Evolutionary conservation across 64 coral and sea anemone species (phyloP).

Genomic region (Porites lutea): DNA sequence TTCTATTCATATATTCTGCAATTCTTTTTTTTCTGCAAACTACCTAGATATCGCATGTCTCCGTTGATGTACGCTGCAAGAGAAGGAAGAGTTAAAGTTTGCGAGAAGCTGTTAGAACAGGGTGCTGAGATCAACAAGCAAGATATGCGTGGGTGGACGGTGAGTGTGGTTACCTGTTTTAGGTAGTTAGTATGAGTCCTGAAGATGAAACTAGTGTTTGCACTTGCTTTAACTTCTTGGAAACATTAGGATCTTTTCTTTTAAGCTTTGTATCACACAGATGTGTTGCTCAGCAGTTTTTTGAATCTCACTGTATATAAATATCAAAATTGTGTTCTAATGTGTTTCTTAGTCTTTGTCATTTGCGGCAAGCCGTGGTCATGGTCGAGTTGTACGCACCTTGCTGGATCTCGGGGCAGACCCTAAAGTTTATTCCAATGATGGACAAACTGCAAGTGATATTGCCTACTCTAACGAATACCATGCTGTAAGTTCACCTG

Average conservation of each 20-base stretch:
- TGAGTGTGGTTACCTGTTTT: conserved; percentile 25
- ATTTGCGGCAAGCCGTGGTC: conserved; percentile 84
- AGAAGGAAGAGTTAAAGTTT: conserved; percentile 76
- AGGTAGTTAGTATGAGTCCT: no score
- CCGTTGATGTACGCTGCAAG: conserved; percentile 96
- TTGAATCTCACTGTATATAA: no score
- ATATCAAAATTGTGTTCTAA: no score
- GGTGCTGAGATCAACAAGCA: conserved; percentile 91
- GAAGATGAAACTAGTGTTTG: no score
- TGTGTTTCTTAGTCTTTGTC: conserved; percentile 68
- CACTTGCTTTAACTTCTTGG: no score
- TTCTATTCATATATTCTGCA: background rate
- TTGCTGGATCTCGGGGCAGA: conserved; percentile 83
- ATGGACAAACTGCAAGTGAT: conserved; percentile 92
- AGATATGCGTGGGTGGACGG: conserved; percentile 93
- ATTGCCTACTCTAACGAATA: conserved; percentile 90
- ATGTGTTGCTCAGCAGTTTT: no score
- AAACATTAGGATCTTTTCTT: no score
- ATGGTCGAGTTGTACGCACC: conserved; percentile 88
- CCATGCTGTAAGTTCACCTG: conserved; percentile 64
- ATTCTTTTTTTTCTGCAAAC: background rate
- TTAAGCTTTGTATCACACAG: no score
- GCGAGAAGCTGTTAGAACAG: conserved; percentile 80
- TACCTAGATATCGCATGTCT: conserved; percentile 85
- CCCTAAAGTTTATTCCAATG: conserved; percentile 79